Evolutionary conservation across 2,888 invertebrate genomes (phyloP), one percentile per base, ranked within the genome.

Genomic region (Chrysodeixis includens): DNA sequence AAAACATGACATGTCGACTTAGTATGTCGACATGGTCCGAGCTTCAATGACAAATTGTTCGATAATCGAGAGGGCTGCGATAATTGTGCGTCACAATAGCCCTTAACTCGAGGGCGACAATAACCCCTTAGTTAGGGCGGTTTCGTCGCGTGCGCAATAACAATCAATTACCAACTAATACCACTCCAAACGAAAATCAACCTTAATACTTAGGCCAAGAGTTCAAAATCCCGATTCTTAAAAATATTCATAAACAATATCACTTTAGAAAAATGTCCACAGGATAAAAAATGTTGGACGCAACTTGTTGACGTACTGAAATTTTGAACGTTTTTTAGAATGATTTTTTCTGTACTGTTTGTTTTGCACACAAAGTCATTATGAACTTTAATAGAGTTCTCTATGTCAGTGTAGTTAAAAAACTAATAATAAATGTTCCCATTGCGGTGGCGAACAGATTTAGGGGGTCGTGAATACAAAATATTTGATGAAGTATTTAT

Each of bases 21-120:
- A 69, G 77, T 67, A 67, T 71, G 51, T 59, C 62, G 62, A 73
- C 69, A 74, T 74, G 69, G 77, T 67, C 61, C 74, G 66, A 81
- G 71, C 70, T 79, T 74, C 73, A 81, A 83, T 86, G 88, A 89
- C 87, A 90, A 90, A 90, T 90, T 84, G 88, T 86, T 76, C 74
- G 81, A 85, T 90, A 87, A 91, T 92, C 81, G 86, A 87, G 83
- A 86, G 92, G 92, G 93, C 87, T 81, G 86, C 67, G 80, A 84
- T 86, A 65, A 74, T 79, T 81, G 79, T 78, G 76, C 78, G 83
- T 86, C 79, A 89, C 86, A 88, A 84, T 78, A 85, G 78, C 87
- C 86, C 86, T 80, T 80, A 74, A 81, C 79, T 86, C 79, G 79
- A 89, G 92, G 93, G 92, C 26, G 62, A 87, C 58, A 79, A 79